Evolutionary conservation across 2,888 invertebrate genomes (phyloP).

Genomic region (Gasteruption jaculator): DNA sequence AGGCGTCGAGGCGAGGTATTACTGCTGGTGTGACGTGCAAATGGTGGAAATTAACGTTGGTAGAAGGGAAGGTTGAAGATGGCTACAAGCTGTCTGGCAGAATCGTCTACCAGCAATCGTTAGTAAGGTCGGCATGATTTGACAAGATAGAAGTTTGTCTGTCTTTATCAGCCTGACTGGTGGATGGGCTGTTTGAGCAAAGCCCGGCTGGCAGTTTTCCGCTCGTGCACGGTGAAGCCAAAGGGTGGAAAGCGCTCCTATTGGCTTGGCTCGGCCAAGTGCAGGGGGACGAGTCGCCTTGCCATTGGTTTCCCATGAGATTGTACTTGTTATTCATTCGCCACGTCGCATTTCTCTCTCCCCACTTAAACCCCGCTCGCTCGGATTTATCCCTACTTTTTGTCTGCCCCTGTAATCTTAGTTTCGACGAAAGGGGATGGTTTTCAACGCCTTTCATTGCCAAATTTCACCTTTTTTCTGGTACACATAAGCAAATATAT

Average conservation of each 20-base stretch:
- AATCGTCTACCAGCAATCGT: constrained; percentile 30
- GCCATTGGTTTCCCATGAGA: constrained; percentile 38
- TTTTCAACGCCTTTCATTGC: constrained; percentile 34
- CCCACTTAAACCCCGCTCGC: constrained; percentile 16
- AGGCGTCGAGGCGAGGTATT: constrained; percentile 34
- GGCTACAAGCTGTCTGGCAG: too few relatives aligned
- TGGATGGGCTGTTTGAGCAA: constrained; percentile 2
- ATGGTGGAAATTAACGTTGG: constrained; percentile 16
- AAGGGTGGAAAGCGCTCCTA: constrained; percentile 29
- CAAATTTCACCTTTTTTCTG: constrained; percentile 28
- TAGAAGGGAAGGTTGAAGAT: constrained; percentile 1
- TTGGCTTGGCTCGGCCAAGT: constrained; percentile 31
- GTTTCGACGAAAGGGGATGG: too few relatives aligned
- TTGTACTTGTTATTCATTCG: constrained; percentile 41
- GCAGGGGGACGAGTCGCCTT: constrained; percentile 29
- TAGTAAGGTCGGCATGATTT: constrained; percentile 35
- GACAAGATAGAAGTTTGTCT: constrained; percentile 30
- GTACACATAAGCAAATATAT: constrained; percentile 30
- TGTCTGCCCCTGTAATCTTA: constrained; percentile 3
- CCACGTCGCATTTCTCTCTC: constrained; percentile 34
- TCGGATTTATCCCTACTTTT: constrained; percentile 10
- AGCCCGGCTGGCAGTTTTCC: too few relatives aligned
- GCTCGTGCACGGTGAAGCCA: constrained; percentile 16
- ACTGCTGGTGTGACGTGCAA: constrained; percentile 24
- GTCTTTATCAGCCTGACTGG: constrained; percentile 34